A percentile compares a stretch with the other conserved stretches of the same genome.
Conservation (phyloP, 2,888 invertebrate genomes). For the Parnassius apollo region DNA sequence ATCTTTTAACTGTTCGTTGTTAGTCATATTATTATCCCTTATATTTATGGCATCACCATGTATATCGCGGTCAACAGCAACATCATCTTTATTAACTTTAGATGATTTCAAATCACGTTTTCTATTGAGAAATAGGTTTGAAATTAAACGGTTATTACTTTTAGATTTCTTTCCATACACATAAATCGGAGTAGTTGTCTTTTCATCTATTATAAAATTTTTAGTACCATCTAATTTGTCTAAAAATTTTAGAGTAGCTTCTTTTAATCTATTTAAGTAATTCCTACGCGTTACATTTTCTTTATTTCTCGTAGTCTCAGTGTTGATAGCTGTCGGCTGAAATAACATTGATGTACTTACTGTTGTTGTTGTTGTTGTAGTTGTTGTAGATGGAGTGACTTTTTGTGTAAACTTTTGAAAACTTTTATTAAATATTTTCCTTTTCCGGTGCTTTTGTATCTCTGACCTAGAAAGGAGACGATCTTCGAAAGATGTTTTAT, state of each 20-base stretch:
- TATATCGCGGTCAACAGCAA: background rate
- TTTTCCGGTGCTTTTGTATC: background rate
- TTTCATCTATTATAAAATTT: constrained; percentile 1
- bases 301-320: background rate
- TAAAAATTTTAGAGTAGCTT: constrained; percentile 13
- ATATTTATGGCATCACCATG: background rate
- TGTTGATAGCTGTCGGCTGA: background rate
- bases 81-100: constrained; percentile 2
- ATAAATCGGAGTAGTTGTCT: constrained; percentile 3
- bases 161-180: background rate
- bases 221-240: constrained; percentile 4
- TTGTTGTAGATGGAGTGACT: background rate
- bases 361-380: background rate
- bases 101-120: background rate
- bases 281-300: background rate
- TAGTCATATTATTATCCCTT: background rate
- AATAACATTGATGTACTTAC: background rate
- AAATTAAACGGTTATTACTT: background rate
- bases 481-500: background rate
- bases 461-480: background rate
- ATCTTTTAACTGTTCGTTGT: background rate
- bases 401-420: background rate
- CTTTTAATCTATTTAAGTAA: constrained; percentile 7
- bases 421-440: background rate
- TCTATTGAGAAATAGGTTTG: background rate